Evolutionary conservation across 2,888 invertebrate species (phyloP).

Genomic region (Drosophila engyochracea): DNA sequence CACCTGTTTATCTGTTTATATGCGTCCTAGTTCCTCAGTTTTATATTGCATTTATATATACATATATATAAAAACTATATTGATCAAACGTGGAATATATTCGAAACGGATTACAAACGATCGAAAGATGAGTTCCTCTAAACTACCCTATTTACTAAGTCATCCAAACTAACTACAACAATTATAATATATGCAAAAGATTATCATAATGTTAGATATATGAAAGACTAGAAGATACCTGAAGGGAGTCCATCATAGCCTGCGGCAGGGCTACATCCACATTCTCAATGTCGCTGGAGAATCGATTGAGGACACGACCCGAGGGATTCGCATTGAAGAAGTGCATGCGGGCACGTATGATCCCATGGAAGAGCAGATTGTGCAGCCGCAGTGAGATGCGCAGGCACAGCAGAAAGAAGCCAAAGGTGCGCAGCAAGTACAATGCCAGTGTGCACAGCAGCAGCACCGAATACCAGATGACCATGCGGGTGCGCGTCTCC

Average conservation of each 20-base stretch:
- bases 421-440: constrained; percentile 87
- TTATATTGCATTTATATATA: no score
- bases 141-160: no score
- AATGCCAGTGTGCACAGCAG: constrained; percentile 83
- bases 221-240: not conserved
- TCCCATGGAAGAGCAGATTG: constrained; percentile 91
- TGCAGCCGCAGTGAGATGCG: constrained; percentile 91
- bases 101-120: no score
- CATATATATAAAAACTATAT: no score
- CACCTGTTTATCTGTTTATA: no score
- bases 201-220: no score
- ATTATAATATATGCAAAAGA: no score
- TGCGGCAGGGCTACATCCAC: constrained; percentile 88
- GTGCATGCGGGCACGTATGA: constrained; percentile 90
- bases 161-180: no score
- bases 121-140: no score
- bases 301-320: constrained; percentile 90
- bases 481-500: constrained; percentile 67
- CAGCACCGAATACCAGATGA: constrained; percentile 79
- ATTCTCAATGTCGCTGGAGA: constrained; percentile 91
- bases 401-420: constrained; percentile 91
- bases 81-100: no score
- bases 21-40: no score
- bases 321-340: constrained; percentile 91
- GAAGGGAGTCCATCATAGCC: constrained; percentile 87